These are phyloP conservation scores for Orchesella flavescens DNA, from an alignment of 2,888 invertebrate species.

Conservation along the genomic window DNA sequence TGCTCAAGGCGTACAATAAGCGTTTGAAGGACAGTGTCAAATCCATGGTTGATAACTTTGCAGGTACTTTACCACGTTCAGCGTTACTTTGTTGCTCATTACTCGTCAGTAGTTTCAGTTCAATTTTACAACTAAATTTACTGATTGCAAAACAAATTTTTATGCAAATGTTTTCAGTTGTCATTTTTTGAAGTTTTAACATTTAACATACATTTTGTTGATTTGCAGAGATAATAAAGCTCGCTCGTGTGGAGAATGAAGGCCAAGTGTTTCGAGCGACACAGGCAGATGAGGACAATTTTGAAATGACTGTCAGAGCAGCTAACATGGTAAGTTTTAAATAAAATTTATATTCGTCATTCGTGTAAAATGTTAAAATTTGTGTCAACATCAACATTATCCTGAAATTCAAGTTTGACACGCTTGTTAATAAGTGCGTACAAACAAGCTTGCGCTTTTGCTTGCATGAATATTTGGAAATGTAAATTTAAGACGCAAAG, in stretches of 20 bases:
- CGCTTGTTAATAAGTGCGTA: too few relatives aligned
- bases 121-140: too few relatives aligned
- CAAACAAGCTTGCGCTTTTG: neutral
- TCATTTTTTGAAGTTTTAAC: neutral
- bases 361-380: too few relatives aligned
- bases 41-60: conserved; percentile 97
- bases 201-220: too few relatives aligned
- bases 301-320: conserved; percentile 96
- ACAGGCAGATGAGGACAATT: conserved; percentile 95
- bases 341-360: too few relatives aligned
- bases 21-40: conserved; percentile 96
- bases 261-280: conserved; percentile 88
- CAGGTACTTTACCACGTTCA: conserved; percentile 86
- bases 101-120: too few relatives aligned
- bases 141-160: too few relatives aligned
- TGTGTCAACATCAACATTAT: too few relatives aligned
- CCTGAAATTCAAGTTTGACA: too few relatives aligned
- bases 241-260: conserved; percentile 92
- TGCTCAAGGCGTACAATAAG: conserved; percentile 94
- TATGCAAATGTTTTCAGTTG: neutral
- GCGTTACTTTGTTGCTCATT: neutral
- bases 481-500: too few relatives aligned
- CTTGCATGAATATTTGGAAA: neutral
- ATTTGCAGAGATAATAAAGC: conserved; percentile 87
- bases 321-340: conserved; percentile 87